Conservation (phyloP, 2,113 vertebrate genomes). For the Channa argus region DNA sequence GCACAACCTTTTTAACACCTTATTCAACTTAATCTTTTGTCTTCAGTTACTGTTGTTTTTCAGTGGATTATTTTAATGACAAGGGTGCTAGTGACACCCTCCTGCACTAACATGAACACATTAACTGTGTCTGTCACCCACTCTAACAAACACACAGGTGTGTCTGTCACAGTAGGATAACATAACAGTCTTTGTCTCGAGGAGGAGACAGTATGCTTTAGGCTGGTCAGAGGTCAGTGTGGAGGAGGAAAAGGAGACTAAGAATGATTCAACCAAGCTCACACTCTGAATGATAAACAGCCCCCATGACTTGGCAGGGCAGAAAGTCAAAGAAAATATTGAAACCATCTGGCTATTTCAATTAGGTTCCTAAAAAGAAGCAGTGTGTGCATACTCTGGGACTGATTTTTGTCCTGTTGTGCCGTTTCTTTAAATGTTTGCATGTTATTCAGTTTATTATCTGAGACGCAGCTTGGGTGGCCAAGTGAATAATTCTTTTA, state of each 20-base stretch:
- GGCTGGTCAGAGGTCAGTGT: constrained; percentile 40
- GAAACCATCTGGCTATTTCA: not conserved
- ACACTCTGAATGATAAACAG: constrained; percentile 53
- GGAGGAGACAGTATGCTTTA: constrained; percentile 20
- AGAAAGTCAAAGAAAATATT: constrained; percentile 8
- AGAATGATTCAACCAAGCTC: constrained; percentile 34
- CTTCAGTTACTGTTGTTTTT: not conserved
- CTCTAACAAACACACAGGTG: not conserved
- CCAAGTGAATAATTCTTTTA: too few species aligned
- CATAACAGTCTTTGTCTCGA: constrained; percentile 1
- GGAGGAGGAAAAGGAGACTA: constrained; percentile 28
- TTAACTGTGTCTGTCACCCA: not conserved
- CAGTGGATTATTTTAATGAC: constrained; percentile 15
- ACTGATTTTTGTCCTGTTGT: too few species aligned
- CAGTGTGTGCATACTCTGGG: too few species aligned
- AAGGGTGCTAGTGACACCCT: not conserved
- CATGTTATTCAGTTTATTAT: too few species aligned
- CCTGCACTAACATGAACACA: constrained; percentile 5
- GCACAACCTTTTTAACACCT: constrained; percentile 19
- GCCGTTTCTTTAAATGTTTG: too few species aligned
- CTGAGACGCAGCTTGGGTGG: too few species aligned
- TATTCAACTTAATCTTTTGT: constrained; percentile 15
- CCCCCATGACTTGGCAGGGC: constrained; percentile 1
- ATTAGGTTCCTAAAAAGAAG: not conserved
- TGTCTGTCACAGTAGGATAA: constrained; percentile 12